Base-by-base conservation (phyloP, 2,113 vertebrate species). In the Ciconia maguari region DNA sequence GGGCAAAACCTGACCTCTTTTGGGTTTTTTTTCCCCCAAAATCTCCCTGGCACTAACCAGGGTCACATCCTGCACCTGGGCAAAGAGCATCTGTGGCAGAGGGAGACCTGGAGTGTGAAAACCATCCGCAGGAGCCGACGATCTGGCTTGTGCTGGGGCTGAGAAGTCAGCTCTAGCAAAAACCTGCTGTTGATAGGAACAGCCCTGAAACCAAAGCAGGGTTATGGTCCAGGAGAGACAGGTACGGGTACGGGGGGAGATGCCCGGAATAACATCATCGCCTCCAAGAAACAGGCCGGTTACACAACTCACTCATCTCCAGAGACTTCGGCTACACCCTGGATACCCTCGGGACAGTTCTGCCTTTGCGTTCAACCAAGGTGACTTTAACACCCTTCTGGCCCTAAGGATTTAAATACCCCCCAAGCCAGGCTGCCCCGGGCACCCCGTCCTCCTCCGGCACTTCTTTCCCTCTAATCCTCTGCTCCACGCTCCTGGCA, bases 1-100 rank as follows among this genome's bases (percentile, higher is more conserved):
- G 19, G 52, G 64, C 24, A 57, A 76, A 80, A 69, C 26, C 11
- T 38, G 57, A 72, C 10, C 1, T 46, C 19, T 62, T 55, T 8
- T 3, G 13, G 6, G 13, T 11, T 34, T 38, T 4, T 51, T n/a
- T 3, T 0, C 0, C 4, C 13, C 7, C 3, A 5, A 30, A 55
- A 44, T 44, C 21, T 42, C 18, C 41, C 27, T n/a, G 36, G 44
- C 7, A 17, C 3, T 15, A 38, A 13, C 3, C 49, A 52, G 34
- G n/a, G 13, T 54, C 32, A 5, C 13, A 57, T 65, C 41, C n/a
- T 30, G 26, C 72, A 20, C 46, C 36, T 0, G 0, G 8, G 14
- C 38, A 55, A 25, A 64, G 38, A 68, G 48, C 41, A 13, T 44
- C 38, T 9, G 25, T 6, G 17, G 17, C 52, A 13, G 48, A n/a